These are phyloP conservation scores for Pseudorhiza aurosa DNA, from an alignment of 30 jellyfish, hydroid and myxozoan species.

Conservation along the genomic window DNA sequence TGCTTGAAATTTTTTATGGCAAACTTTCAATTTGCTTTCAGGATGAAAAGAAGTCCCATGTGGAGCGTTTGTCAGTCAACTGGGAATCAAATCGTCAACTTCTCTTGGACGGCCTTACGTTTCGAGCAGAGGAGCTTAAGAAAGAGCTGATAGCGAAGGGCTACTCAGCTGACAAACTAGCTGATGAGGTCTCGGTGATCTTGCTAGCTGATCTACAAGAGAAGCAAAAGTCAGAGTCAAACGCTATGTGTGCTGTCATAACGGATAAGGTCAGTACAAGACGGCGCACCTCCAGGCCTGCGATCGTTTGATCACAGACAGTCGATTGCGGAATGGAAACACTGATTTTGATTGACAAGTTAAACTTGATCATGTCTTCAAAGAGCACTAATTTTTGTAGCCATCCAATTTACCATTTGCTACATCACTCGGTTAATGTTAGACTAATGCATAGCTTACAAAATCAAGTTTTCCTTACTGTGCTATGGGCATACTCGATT, in stretches of 20 bases:
- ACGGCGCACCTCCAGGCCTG: too few relatives aligned
- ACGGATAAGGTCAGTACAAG: constrained; percentile 36
- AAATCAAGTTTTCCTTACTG: too few relatives aligned
- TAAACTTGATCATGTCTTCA: too few relatives aligned
- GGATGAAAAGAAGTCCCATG: constrained; percentile 55
- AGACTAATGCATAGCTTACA: too few relatives aligned
- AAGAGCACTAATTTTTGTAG: too few relatives aligned
- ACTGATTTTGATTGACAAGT: too few relatives aligned
- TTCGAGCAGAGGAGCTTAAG: constrained; percentile 28
- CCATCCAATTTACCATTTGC: too few relatives aligned
- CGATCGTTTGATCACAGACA: too few relatives aligned
- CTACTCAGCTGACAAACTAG: constrained; percentile 34
- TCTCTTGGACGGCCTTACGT: constrained; percentile 29
- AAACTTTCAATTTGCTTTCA: background rate
- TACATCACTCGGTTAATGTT: too few relatives aligned
- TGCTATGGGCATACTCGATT: too few relatives aligned
- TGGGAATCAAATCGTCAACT: constrained; percentile 25
- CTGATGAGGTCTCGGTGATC: constrained; percentile 71
- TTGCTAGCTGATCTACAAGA: constrained; percentile 90
- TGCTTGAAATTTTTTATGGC: too few relatives aligned
- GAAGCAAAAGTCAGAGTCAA: constrained; percentile 71
- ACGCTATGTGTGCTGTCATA: constrained; percentile 69
- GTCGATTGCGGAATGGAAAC: too few relatives aligned
- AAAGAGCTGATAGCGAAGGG: constrained; percentile 30
- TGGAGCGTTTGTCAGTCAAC: constrained; percentile 25